A percentile compares a stretch with the other conserved stretches of the same genome.
These are phyloP conservation scores for Siniperca undulata DNA, from an alignment of 2,797 vertebrate species.

Conservation along the genomic window DNA sequence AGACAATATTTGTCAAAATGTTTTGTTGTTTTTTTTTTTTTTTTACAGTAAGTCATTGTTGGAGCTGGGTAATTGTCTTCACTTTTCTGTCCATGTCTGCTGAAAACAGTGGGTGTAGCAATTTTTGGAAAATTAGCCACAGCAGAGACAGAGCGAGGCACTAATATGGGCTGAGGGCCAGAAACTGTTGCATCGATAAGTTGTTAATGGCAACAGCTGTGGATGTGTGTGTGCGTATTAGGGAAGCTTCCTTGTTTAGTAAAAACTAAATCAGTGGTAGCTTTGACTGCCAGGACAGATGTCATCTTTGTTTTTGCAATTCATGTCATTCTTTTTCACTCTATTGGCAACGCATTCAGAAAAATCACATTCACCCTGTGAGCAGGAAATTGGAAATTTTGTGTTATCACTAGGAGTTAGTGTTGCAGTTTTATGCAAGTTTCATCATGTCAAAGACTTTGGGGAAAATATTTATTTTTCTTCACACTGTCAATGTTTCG, in stretches of 20 bases:
- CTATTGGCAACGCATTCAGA: conserved; percentile 6
- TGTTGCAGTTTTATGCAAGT: conserved; percentile 29
- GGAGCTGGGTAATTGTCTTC: conserved; percentile 19
- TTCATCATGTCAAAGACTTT: conserved; percentile 19
- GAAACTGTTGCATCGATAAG: conserved; percentile 32
- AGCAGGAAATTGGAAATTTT: conserved; percentile 19
- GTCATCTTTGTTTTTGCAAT: conserved; percentile 29
- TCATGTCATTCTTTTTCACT: conserved; percentile 26
- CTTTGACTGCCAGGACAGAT: conserved; percentile 31
- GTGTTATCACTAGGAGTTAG: conserved; percentile 8
- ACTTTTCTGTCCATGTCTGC: conserved; percentile 17
- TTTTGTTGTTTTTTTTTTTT: background rate
- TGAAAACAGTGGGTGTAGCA: conserved; percentile 39
- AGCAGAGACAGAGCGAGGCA: conserved; percentile 13
- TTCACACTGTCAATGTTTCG: conserved; percentile 6
- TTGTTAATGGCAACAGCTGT: conserved; percentile 38
- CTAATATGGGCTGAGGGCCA: conserved; percentile 44
- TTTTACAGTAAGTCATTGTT: background rate
- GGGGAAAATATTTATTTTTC: conserved; percentile 15
- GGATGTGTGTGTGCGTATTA: background rate
- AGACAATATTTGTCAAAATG: background rate
- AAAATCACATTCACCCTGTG: background rate
- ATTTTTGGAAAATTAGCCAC: conserved; percentile 35
- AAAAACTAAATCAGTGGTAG: conserved; percentile 16
- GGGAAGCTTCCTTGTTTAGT: conserved; percentile 3